A percentile compares a stretch with the other conserved stretches of the same genome.
These are phyloP conservation scores for Leptopilina boulardi DNA, from an alignment of 1,140 invertebrate genomes.

Conservation along the genomic window DNA sequence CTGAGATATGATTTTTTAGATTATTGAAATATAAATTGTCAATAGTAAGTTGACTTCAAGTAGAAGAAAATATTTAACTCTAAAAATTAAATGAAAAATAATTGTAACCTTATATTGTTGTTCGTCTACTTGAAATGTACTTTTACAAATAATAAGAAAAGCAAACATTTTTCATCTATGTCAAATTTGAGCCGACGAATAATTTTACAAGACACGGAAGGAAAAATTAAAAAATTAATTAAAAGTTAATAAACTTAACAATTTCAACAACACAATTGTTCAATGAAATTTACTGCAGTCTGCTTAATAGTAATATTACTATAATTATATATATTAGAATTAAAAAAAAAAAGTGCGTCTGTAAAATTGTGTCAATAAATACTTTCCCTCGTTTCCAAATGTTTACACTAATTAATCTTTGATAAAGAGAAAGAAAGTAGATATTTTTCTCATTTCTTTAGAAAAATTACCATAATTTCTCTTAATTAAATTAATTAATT, in stretches of 20 bases:
- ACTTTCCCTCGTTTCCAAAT: conserved; percentile 1
- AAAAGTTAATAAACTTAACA: neutral
- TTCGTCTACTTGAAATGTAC: neutral
- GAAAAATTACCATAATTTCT: neutral
- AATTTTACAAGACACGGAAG: neutral
- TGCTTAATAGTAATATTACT: too few relatives aligned
- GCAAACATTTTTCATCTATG: neutral
- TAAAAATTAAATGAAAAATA: neutral
- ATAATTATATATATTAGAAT: conserved; percentile 9
- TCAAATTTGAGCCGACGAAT: conserved; percentile 2
- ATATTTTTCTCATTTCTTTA: neutral
- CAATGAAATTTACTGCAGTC: neutral
- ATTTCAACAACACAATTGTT: neutral
- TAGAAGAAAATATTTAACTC: neutral
- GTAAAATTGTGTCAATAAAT: conserved; percentile 17
- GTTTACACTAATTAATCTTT: neutral
- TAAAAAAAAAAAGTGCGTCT: conserved; percentile 25
- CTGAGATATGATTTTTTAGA: neutral
- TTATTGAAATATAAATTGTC: neutral
- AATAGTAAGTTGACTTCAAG: neutral
- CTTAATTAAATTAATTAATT: too few relatives aligned
- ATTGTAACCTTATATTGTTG: neutral
- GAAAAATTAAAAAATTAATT: neutral
- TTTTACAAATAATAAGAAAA: neutral
- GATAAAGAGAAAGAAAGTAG: neutral